A percentile compares a stretch with the other conserved stretches of the same genome.
These are phyloP conservation scores for Cygnus atratus DNA, from an alignment of 2,113 vertebrate species.

Conservation along the genomic window DNA sequence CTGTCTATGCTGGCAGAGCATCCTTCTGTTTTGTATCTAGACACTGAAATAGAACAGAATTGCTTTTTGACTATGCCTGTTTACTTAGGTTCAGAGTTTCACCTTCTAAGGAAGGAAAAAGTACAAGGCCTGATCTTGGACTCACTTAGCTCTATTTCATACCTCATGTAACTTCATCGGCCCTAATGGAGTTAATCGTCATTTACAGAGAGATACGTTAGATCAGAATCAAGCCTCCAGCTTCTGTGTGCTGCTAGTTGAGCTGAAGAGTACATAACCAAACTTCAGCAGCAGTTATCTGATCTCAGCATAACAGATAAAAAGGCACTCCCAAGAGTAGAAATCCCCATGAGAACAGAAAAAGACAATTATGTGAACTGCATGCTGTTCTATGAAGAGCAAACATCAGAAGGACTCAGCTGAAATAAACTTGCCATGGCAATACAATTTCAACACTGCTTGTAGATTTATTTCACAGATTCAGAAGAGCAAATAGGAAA, in stretches of 20 bases:
- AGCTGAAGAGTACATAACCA: neutral
- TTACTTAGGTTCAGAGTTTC: neutral
- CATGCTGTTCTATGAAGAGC: neutral
- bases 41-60: neutral
- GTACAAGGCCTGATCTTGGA: neutral
- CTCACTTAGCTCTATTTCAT: neutral
- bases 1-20: neutral
- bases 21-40: neutral
- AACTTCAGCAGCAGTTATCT: neutral
- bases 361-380: neutral
- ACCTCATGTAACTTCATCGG: neutral
- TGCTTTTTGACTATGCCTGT: neutral
- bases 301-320: neutral
- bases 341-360: neutral
- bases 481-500: neutral
- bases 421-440: neutral
- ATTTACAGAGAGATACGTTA: neutral
- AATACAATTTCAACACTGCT: neutral
- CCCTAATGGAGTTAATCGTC: neutral
- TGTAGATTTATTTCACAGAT: neutral
- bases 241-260: neutral
- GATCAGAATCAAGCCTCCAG: neutral
- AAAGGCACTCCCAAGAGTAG: neutral
- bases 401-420: neutral
- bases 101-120: neutral